Evolutionary conservation across 2,113 vertebrate species (phyloP).

Genomic region (Cheilinus undulatus): DNA sequence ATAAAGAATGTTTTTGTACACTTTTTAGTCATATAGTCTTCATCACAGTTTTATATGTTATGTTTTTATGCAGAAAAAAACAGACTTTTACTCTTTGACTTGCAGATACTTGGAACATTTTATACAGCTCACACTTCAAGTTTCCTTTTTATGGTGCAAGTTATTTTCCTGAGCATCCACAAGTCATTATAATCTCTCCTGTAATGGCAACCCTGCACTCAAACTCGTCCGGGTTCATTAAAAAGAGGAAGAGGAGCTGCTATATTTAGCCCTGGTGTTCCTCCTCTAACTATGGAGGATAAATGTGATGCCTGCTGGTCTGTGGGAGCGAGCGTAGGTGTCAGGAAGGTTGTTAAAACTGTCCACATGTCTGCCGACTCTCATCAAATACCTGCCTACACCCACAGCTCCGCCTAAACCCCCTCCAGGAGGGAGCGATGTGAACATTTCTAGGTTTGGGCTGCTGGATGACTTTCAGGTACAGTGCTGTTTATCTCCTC

Average conservation of each 20-base stretch:
- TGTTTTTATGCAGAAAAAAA: too few relatives aligned
- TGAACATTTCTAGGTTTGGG: conserved; percentile 79
- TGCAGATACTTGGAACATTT: background rate
- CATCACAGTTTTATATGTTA: too few relatives aligned
- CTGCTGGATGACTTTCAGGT: conserved; percentile 90
- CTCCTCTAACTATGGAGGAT: conserved; percentile 4
- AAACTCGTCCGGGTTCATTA: background rate
- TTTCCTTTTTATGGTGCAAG: background rate
- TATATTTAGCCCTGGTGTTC: conserved; percentile 1
- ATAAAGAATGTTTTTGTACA: too few relatives aligned
- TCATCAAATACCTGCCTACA: background rate
- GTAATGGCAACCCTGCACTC: background rate
- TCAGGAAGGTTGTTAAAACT: background rate
- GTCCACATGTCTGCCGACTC: background rate
- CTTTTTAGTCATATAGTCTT: too few relatives aligned
- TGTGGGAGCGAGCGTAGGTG: background rate
- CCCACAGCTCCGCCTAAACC: conserved; percentile 76
- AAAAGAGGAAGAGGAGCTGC: conserved; percentile 6
- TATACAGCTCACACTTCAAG: background rate
- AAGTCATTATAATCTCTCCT: background rate
- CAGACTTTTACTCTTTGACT: too few relatives aligned
- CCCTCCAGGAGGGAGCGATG: conserved; percentile 69
- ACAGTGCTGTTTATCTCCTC: conserved; percentile 22
- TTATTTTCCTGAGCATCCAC: background rate
- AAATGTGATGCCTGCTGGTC: background rate